phyloP scores from a whole-genome alignment of 37 sponge, comb jelly and placozoan species.

The Mnemiopsis leidyi region DNA sequence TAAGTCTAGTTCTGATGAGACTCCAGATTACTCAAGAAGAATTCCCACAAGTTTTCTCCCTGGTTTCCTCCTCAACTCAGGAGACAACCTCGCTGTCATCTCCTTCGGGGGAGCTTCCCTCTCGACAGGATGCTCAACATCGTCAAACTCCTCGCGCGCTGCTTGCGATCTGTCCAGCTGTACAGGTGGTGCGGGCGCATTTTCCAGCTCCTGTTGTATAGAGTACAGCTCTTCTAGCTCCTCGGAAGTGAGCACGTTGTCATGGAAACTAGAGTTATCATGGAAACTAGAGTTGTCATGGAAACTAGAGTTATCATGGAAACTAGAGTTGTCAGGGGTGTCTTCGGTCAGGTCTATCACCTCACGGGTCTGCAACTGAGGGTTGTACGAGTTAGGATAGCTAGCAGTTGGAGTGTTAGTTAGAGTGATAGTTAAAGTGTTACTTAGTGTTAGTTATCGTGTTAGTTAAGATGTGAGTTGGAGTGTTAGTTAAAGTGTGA shows the following conservation, averaged over 20 bases:
- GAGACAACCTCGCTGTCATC: conserved; percentile 2
- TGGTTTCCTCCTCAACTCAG: background rate
- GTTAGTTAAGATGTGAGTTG: too few species aligned
- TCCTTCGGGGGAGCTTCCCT: background rate
- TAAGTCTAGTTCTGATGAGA: too few species aligned
- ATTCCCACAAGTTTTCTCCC: background rate
- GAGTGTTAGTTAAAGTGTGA: too few species aligned
- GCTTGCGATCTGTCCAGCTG: background rate
- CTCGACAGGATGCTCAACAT: conserved; percentile 14
- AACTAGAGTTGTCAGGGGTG: background rate
- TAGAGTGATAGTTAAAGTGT: too few species aligned
- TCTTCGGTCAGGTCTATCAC: background rate
- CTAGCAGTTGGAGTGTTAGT: too few species aligned
- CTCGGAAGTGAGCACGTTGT: background rate
- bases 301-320: background rate
- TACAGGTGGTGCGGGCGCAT: background rate
- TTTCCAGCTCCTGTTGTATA: background rate
- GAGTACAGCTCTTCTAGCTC: background rate
- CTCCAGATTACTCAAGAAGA: too few species aligned
- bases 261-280: background rate
- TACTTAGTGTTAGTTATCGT: too few species aligned
- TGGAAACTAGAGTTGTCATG: background rate
- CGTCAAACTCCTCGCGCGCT: background rate
- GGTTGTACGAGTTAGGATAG: too few species aligned
- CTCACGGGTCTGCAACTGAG: background rate